A percentile compares a stretch with the other conserved stretches of the same genome.
Conservation (phyloP, 2,113 vertebrate genomes). For the Pelecanoides urinatrix region DNA sequence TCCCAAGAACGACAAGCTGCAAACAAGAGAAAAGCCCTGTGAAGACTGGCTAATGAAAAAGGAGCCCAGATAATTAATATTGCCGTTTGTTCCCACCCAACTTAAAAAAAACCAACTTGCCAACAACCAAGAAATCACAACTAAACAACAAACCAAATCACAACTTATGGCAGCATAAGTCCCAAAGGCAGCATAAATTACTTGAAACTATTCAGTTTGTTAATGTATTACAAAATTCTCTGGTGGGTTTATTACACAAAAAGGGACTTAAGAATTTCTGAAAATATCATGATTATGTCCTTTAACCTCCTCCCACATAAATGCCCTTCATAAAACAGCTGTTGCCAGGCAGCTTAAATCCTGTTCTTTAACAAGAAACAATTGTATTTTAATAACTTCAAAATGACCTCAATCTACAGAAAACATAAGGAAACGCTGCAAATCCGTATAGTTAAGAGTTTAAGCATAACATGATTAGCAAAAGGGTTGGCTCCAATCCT, state of each 20-base stretch:
- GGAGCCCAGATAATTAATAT: background rate
- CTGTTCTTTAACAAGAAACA: constrained; percentile 21
- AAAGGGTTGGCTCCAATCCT: background rate
- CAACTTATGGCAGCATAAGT: background rate
- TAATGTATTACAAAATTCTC: background rate
- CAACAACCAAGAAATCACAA: background rate
- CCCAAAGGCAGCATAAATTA: background rate
- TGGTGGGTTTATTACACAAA: background rate
- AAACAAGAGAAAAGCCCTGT: background rate
- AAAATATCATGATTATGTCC: background rate
- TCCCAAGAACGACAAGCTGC: background rate
- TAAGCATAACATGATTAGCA: background rate
- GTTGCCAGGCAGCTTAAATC: constrained; percentile 28
- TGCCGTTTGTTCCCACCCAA: background rate
- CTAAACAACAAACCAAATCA: background rate
- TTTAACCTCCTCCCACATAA: background rate
- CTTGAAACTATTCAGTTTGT: background rate
- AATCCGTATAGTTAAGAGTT: background rate
- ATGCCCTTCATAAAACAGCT: background rate
- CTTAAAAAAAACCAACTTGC: background rate
- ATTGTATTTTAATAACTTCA: constrained; percentile 21
- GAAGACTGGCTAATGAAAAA: background rate
- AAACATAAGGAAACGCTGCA: constrained; percentile 43
- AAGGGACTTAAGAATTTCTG: background rate
- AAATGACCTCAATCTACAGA: constrained; percentile 33